Conservation (phyloP, 53 echinoderm and acorn worm species). For the Zoroaster sp. region DNA sequence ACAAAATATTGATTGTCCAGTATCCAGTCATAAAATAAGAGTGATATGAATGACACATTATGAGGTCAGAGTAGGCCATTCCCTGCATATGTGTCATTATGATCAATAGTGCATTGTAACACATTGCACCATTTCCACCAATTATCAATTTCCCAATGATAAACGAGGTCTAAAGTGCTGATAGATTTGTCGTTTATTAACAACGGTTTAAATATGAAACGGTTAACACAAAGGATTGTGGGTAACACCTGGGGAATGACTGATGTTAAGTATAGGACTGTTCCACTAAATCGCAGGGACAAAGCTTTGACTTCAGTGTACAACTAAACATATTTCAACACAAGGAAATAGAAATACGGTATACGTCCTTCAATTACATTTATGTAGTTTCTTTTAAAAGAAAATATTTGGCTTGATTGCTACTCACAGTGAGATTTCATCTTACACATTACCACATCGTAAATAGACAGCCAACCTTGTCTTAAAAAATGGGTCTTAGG, state of each 20-base stretch:
- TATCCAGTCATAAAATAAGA: neutral
- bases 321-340: neutral
- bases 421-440: too few species aligned
- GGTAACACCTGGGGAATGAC: slow-evolving; percentile 16
- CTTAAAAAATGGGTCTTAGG: too few species aligned
- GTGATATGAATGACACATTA: neutral
- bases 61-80: slow-evolving; percentile 8
- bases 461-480: too few species aligned
- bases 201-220: neutral
- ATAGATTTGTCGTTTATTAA: slow-evolving; percentile 25
- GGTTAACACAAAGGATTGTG: slow-evolving; percentile 28
- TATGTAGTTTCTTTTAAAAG: too few species aligned
- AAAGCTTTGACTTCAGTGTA: neutral
- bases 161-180: neutral
- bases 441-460: too few species aligned
- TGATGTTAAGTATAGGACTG: neutral
- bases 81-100: neutral
- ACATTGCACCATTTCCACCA: neutral
- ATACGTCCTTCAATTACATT: neutral
- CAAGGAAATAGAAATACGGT: too few species aligned
- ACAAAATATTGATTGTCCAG: neutral
- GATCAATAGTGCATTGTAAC: neutral
- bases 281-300: neutral
- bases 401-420: too few species aligned
- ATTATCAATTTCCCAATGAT: slow-evolving; percentile 4